Evolutionary conservation across 2,888 invertebrate genomes (phyloP).

Genomic region (Allygus modestus): DNA sequence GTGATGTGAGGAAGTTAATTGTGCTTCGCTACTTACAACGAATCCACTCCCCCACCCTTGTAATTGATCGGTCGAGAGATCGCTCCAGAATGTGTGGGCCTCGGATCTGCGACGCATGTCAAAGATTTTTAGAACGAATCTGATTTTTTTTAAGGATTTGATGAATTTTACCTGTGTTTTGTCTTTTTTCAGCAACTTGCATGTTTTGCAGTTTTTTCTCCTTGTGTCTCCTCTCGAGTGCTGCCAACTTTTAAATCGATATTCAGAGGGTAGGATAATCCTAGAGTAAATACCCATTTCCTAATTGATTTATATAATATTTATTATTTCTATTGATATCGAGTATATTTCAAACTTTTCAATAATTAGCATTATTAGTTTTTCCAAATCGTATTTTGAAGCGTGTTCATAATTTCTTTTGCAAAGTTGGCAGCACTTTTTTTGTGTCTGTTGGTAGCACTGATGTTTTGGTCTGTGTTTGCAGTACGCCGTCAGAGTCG

Average conservation of each 20-base stretch:
- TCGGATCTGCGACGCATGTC: slow-evolving; percentile 33
- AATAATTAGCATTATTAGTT: too few species aligned
- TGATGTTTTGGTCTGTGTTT: slow-evolving; percentile 74
- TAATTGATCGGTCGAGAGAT: neutral
- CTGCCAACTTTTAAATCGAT: too few species aligned
- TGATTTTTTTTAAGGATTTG: neutral
- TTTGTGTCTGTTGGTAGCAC: slow-evolving; percentile 58
- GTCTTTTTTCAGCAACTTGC: slow-evolving; percentile 36
- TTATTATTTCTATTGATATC: too few species aligned
- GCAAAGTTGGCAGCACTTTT: slow-evolving; percentile 58
- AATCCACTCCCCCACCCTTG: neutral
- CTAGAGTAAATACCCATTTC: too few species aligned
- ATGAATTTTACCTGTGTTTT: slow-evolving; percentile 25
- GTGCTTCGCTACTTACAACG: slow-evolving; percentile 16
- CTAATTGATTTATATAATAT: too few species aligned
- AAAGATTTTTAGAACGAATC: slow-evolving; percentile 42
- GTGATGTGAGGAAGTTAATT: slow-evolving; percentile 22
- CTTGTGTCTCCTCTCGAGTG: slow-evolving; percentile 13
- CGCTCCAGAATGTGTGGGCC: slow-evolving; percentile 16
- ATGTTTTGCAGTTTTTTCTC: slow-evolving; percentile 57
- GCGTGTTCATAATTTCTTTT: neutral
- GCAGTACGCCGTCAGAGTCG: slow-evolving; percentile 93
- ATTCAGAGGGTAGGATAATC: too few species aligned
- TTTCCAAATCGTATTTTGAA: too few species aligned
- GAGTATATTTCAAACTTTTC: too few species aligned